Evolutionary conservation across 2,797 vertebrate species (phyloP).

Genomic region (Pelobates cultripes): DNA sequence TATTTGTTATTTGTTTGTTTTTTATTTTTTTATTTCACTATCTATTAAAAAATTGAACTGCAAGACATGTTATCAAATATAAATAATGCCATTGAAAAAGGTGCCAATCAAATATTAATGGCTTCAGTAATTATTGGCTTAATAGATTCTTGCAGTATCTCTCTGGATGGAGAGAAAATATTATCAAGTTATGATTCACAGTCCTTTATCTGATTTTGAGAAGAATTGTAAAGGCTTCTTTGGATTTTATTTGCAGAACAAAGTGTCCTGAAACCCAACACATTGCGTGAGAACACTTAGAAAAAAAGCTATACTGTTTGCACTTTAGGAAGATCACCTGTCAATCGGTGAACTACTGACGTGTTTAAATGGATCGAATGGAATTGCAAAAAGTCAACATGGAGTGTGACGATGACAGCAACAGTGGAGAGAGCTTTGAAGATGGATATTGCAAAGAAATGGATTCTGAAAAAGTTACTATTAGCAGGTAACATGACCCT

Average conservation of each 20-base stretch:
- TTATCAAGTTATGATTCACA: slow-evolving; percentile 51
- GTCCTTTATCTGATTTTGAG: slow-evolving; percentile 62
- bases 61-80: too few species aligned
- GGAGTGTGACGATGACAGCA: slow-evolving; percentile 81
- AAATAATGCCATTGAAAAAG: too few species aligned
- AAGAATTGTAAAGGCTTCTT: slow-evolving; percentile 61
- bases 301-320: slow-evolving; percentile 65
- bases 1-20: too few species aligned
- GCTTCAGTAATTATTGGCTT: too few species aligned
- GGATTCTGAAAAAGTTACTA: slow-evolving; percentile 83
- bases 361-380: slow-evolving; percentile 83
- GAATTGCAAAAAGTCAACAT: slow-evolving; percentile 89
- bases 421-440: slow-evolving; percentile 83
- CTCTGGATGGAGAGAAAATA: too few species aligned
- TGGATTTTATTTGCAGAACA: slow-evolving; percentile 74
- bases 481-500: slow-evolving; percentile 76
- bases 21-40: too few species aligned
- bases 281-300: slow-evolving; percentile 59
- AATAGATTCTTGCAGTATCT: too few species aligned
- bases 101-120: too few species aligned
- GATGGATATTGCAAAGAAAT: slow-evolving; percentile 74
- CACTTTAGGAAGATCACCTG: slow-evolving; percentile 64
- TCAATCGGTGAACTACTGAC: slow-evolving; percentile 65
- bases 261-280: slow-evolving; percentile 64
- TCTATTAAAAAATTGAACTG: too few species aligned